Evolutionary conservation across 2,113 vertebrate species (phyloP), one percentile per base, ranked within the genome.

Genomic region (Onychostoma macrolepis): DNA sequence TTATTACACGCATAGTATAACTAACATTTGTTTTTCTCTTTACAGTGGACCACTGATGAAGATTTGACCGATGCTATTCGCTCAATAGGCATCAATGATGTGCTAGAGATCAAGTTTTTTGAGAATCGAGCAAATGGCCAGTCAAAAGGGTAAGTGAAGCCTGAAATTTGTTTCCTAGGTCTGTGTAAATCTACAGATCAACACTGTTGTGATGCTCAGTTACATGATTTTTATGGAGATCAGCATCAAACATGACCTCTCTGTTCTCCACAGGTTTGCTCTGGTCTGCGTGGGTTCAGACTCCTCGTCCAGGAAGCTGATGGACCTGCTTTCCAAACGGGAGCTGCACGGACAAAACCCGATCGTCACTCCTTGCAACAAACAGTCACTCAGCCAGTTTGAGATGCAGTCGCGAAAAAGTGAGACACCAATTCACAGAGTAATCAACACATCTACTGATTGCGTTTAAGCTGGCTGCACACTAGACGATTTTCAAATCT

Each of bases 381-480:
- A 99, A 89, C 99, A 99, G 91, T 99, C 99, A 45, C 96, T 99
- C 92, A 99, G 97, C 95, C 99, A 99, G 80, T 99, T 99, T 95
- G 99, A 99, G 96, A 96, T 99, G 97, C 98, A 99, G 93, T 99
- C 98, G 83, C 96, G 98, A 87, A 99, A 99, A 97, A 99, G 98
- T 99, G 69, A 87, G 88, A 61, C 0, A 3, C 0, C 3, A 11
- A 24, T 38, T 71, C 17, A 9, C 21, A 61, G 50, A 33, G 8
- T 12, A 38, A 12, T 58, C 30, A 3, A 50, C 75, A 28, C 4
- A 56, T 36, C 33, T 19, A 4, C 28, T 19, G 28, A 19, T 19
- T 71, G 17, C n/a, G n/a, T n/a, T n/a, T n/a, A n/a, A n/a, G n/a
- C n/a, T n/a, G n/a, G n/a, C n/a, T n/a, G n/a, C n/a, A n/a, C n/a